Percentiles rank a stretch among this genome's conserved stretches.
Conservation (phyloP, 2,797 vertebrate genomes). For the Hippocampus kuda region DNA sequence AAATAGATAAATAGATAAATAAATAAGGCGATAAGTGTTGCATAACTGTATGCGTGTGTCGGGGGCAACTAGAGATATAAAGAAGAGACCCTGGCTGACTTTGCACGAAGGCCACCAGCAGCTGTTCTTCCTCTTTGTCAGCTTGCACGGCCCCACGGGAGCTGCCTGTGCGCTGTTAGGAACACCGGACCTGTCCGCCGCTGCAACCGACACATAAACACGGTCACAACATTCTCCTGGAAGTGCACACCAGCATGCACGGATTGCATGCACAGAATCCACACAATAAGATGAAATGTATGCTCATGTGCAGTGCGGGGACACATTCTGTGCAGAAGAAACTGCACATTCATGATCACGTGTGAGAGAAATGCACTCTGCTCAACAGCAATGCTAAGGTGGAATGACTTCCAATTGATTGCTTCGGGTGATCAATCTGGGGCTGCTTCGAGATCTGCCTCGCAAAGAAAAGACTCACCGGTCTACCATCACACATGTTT, state of each 20-base stretch:
- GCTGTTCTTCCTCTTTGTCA: conserved; percentile 47
- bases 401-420: conserved; percentile 60
- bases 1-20: conserved; percentile 7
- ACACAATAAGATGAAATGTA: not conserved
- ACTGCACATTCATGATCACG: conserved; percentile 20
- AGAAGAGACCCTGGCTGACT: conserved; percentile 15
- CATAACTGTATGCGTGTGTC: conserved; percentile 3
- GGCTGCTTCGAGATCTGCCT: conserved; percentile 66
- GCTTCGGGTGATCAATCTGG: conserved; percentile 51
- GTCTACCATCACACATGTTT: conserved; percentile 36
- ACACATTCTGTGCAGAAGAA: conserved; percentile 4
- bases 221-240: conserved; percentile 13
- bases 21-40: not conserved
- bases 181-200: conserved; percentile 58
- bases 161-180: conserved; percentile 51
- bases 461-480: conserved; percentile 32
- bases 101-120: conserved; percentile 41
- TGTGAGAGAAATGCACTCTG: conserved; percentile 43
- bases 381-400: conserved; percentile 60
- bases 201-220: conserved; percentile 25
- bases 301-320: not conserved
- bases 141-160: conserved; percentile 52
- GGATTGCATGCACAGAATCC: conserved; percentile 1
- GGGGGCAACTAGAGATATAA: conserved; percentile 8
- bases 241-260: conserved; percentile 2